Evolutionary conservation across 1,140 invertebrate species (phyloP).

Genomic region (Macrobrachium rosenbergii): DNA sequence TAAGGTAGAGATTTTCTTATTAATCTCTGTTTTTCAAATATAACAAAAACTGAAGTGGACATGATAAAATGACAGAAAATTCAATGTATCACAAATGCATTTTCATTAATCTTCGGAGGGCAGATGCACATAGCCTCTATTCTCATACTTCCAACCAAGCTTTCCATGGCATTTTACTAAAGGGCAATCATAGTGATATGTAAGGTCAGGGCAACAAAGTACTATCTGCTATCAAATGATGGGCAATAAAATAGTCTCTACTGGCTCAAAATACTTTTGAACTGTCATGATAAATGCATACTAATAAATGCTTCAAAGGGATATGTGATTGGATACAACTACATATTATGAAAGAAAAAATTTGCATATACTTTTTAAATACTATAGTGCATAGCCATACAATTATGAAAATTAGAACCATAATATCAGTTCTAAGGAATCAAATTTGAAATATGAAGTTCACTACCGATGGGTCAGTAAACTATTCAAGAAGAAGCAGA

Average conservation of each 20-base stretch:
- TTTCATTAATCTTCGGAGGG: neutral
- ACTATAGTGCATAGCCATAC: too few relatives aligned
- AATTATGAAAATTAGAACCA: too few relatives aligned
- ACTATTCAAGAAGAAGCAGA: too few relatives aligned
- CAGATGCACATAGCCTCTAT: too few relatives aligned
- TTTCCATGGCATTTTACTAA: neutral
- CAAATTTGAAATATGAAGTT: too few relatives aligned
- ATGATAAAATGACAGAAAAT: neutral
- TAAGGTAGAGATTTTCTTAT: neutral
- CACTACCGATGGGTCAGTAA: too few relatives aligned
- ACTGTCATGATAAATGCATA: neutral
- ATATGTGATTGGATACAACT: too few relatives aligned
- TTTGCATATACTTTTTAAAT: too few relatives aligned
- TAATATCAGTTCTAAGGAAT: too few relatives aligned
- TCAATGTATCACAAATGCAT: neutral
- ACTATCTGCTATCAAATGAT: neutral
- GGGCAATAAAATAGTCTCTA: neutral
- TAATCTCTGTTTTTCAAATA: neutral
- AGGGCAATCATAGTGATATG: neutral
- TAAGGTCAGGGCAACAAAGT: neutral
- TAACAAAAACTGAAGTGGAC: neutral
- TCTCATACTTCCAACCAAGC: neutral
- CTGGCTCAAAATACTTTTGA: neutral
- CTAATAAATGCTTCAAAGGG: too few relatives aligned
- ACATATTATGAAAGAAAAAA: too few relatives aligned